phyloP scores from a whole-genome alignment of 2,113 vertebrate genomes.

The Lanius ludovicianus region DNA sequence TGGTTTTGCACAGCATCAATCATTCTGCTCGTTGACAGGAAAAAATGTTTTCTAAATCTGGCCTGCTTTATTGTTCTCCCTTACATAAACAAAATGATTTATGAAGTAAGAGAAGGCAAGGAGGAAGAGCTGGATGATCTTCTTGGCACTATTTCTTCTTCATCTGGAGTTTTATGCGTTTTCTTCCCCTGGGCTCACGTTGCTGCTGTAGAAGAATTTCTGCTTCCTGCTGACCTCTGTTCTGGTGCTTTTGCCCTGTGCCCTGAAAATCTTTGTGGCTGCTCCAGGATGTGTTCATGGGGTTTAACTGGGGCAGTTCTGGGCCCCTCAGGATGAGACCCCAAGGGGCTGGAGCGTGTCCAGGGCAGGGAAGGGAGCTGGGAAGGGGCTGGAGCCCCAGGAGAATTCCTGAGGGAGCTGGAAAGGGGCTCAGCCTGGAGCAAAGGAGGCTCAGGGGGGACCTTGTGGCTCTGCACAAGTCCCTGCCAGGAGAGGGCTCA shows the following conservation, averaged over 20 bases:
- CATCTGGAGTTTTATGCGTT: not conserved
- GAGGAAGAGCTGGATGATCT: not conserved
- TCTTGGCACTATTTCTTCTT: not conserved
- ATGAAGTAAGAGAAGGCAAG: not conserved
- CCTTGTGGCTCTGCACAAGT: not conserved
- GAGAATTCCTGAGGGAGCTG: not conserved
- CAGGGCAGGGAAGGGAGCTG: not conserved
- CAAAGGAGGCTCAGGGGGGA: not conserved
- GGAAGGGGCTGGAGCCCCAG: not conserved
- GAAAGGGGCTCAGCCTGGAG: not conserved
- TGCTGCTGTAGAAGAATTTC: not conserved
- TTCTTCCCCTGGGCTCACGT: not conserved
- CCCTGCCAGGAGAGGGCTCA: not conserved
- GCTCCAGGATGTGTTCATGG: not conserved
- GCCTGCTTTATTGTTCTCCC: constrained; percentile 31
- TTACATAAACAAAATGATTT: constrained; percentile 67
- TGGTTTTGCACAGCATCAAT: constrained; percentile 54
- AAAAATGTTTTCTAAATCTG: constrained; percentile 53
- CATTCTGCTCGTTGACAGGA: constrained; percentile 33
- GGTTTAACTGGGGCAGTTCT: not conserved
- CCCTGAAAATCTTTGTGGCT: not conserved
- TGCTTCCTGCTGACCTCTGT: not conserved
- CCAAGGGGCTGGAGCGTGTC: not conserved
- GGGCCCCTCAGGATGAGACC: not conserved
- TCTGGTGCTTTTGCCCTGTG: not conserved